Conservation (phyloP, 2,113 vertebrate species). For the Elaphurus davidianus region DNA sequence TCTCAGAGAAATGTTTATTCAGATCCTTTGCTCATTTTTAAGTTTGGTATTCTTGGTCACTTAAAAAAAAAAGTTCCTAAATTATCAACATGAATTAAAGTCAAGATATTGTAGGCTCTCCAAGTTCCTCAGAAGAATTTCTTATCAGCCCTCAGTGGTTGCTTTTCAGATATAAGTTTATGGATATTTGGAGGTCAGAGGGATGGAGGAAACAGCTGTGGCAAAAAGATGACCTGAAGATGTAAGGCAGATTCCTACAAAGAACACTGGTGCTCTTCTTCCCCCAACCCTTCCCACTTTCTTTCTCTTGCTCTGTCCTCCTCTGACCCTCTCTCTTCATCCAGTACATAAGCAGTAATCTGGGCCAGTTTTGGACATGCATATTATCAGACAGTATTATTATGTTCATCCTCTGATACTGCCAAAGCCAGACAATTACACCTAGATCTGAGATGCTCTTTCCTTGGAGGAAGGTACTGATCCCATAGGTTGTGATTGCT, state of each 20-base stretch:
- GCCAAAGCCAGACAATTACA: background rate
- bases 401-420: background rate
- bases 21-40: background rate
- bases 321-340: background rate
- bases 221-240: background rate
- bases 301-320: background rate
- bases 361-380: background rate
- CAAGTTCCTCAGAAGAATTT: background rate
- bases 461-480: background rate
- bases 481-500: background rate
- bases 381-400: background rate
- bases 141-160: background rate
- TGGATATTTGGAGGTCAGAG: background rate
- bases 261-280: background rate
- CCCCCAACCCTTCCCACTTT: rapidly evolving
- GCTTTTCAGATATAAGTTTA: background rate
- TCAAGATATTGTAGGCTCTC: background rate
- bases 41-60: background rate
- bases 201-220: background rate
- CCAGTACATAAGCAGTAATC: background rate
- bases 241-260: background rate
- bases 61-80: background rate
- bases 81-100: background rate
- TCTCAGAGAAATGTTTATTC: background rate
- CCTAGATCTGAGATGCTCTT: background rate